Evolutionary conservation across 2,113 vertebrate species (phyloP).

Genomic region (Microtus montanus): DNA sequence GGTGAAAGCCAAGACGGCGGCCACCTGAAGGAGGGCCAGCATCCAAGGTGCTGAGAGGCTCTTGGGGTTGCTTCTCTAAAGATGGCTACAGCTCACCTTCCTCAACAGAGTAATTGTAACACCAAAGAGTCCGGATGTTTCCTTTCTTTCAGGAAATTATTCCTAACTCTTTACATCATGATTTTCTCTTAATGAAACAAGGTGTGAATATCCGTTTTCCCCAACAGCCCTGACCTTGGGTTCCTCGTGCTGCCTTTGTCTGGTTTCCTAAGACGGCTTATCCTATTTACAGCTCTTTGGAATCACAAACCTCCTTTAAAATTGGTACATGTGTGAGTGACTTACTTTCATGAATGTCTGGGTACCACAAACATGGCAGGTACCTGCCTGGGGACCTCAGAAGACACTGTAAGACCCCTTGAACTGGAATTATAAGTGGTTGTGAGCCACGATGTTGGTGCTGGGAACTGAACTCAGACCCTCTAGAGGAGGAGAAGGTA

Average conservation of each 20-base stretch:
- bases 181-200: neutral
- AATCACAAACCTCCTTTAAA: neutral
- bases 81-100: neutral
- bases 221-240: neutral
- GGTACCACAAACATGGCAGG: neutral
- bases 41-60: neutral
- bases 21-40: neutral
- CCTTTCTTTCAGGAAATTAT: neutral
- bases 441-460: neutral
- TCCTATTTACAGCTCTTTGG: neutral
- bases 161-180: neutral
- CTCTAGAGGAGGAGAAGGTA: neutral
- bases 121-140: neutral
- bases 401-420: neutral
- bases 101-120: neutral
- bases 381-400: neutral
- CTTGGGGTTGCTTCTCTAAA: neutral
- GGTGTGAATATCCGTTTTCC: neutral
- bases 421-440: neutral
- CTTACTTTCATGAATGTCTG: neutral
- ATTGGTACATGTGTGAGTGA: neutral
- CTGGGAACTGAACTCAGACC: neutral
- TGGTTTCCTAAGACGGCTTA: neutral
- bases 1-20: accelerated
- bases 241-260: neutral